phyloP scores from a whole-genome alignment of 2,113 vertebrate genomes.

The Tenrec ecaudatus region DNA sequence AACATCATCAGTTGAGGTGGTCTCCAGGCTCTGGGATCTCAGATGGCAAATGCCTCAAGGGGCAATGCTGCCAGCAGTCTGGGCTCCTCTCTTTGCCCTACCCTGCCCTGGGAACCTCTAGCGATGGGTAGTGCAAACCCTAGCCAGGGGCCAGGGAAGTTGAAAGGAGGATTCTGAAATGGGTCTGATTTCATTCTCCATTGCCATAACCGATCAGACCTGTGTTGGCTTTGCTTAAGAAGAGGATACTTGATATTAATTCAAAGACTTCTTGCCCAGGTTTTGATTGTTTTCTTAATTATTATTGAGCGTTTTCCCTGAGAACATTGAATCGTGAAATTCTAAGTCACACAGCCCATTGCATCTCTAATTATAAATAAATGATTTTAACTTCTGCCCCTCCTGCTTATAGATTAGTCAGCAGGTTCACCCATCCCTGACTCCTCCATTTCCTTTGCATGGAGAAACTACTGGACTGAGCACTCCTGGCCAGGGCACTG shows the following conservation, averaged over 20 bases:
- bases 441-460: not conserved
- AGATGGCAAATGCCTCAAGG: not conserved
- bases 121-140: not conserved
- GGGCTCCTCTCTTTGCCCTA: not conserved
- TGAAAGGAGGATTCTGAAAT: not conserved
- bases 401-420: conserved; percentile 63
- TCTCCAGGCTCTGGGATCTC: not conserved
- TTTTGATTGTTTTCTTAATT: conserved; percentile 74
- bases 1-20: not conserved
- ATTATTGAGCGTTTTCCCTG: conserved; percentile 71
- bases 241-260: conserved; percentile 34
- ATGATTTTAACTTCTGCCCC: conserved; percentile 50
- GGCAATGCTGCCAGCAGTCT: not conserved
- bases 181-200: not conserved
- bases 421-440: conserved; percentile 12
- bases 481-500: not conserved
- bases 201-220: not conserved
- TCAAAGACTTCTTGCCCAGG: conserved; percentile 61
- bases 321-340: conserved; percentile 69
- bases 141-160: not conserved
- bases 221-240: not conserved
- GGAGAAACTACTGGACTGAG: not conserved
- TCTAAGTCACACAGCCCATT: conserved; percentile 66
- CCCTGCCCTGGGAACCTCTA: not conserved
- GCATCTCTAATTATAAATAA: conserved; percentile 78